A percentile compares a stretch with the other conserved stretches of the same genome.
phyloP scores from a whole-genome alignment of 2,113 vertebrate species.

The Gobius niger region DNA sequence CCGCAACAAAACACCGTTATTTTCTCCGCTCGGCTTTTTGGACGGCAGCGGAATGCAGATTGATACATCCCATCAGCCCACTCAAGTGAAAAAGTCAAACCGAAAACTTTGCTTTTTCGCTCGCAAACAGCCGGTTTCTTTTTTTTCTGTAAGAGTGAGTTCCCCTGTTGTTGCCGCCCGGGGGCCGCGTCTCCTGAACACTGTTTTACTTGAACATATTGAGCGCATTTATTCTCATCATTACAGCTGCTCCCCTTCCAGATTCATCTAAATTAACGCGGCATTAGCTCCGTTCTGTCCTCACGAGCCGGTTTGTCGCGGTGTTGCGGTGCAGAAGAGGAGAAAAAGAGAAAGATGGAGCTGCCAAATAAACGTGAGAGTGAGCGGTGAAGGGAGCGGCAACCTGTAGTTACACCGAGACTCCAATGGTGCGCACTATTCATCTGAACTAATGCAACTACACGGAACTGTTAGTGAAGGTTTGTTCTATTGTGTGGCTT shows the following conservation, averaged over 20 bases:
- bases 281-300: conserved; percentile 15
- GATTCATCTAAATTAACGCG: conserved; percentile 27
- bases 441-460: neutral
- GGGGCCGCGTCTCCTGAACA: conserved; percentile 12
- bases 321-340: neutral
- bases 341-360: no score
- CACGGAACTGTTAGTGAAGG: neutral
- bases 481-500: neutral
- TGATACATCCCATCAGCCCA: conserved; percentile 23
- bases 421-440: neutral
- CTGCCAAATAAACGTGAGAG: conserved; percentile 20
- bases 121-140: neutral
- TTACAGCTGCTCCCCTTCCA: neutral
- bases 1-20: conserved; percentile 2
- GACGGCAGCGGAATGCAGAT: conserved; percentile 34
- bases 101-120: conserved; percentile 15
- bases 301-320: neutral
- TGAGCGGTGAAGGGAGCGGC: neutral
- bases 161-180: conserved; percentile 12
- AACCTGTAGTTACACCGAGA: no score
- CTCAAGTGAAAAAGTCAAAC: conserved; percentile 28
- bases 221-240: conserved; percentile 38
- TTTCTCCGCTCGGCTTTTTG: conserved; percentile 2
- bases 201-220: conserved; percentile 29
- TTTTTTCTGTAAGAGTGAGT: neutral